Evolutionary conservation across 2,888 invertebrate genomes (phyloP), one percentile per base, ranked within the genome.

Genomic region (Rhorus exstirpatorius): DNA sequence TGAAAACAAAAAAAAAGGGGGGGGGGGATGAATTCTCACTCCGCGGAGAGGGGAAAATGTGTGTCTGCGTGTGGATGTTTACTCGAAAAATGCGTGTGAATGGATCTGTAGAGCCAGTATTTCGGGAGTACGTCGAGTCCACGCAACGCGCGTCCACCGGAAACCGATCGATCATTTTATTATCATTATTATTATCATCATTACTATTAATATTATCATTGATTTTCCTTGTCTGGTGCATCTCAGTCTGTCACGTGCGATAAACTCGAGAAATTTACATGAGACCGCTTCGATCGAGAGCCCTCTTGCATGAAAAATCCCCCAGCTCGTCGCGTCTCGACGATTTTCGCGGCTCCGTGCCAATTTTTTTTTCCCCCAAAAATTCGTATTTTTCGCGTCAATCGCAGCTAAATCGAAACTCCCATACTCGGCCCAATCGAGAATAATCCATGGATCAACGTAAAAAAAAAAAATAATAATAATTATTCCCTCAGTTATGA

Each of bases 21-120:
- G n/a, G n/a, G n/a, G n/a, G n/a, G n/a, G n/a, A n/a, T n/a, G n/a
- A n/a, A n/a, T n/a, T n/a, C n/a, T n/a, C n/a, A 26, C 26, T 21
- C 63, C n/a, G 17, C 26, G 41, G n/a, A 65, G n/a, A 49, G 60
- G 55, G 49, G 35, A 38, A 65, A 58, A 12, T 65, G 44, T 70
- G 70, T 12, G 14, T 55, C 44, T 8, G 41, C 41, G 19, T 55
- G 55, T n/a, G n/a, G n/a, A n/a, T n/a, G n/a, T n/a, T n/a, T n/a
- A n/a, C n/a, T n/a, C n/a, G n/a, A n/a, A n/a, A n/a, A n/a, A n/a
- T 55, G 70, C 19, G 70, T 44, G 55, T 14, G 17, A n/a, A 58
- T 58, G 31, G n/a, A 63, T 75, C 14, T 63, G 74, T 74, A 38
- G 60, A 82, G 82, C 82, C 82, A 82, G 82, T 82, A 82, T 82